These are phyloP conservation scores for Rambutsinella grinnellia DNA, from an alignment of 2,888 invertebrate species.

Conservation along the genomic window DNA sequence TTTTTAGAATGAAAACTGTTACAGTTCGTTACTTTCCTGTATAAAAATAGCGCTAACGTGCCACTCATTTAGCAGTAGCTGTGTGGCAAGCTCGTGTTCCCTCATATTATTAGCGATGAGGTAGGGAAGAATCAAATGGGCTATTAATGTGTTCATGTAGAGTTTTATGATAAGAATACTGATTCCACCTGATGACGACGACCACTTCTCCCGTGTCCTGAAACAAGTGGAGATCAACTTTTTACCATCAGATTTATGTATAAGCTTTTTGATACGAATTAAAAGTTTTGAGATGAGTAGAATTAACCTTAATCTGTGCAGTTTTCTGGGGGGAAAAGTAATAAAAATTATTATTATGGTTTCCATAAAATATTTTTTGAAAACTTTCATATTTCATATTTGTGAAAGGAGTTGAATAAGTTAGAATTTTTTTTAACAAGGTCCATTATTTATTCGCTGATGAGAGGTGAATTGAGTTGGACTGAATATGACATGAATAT, in stretches of 20 bases:
- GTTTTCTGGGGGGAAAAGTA: too few relatives aligned
- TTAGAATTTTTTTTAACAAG: conserved; percentile 27
- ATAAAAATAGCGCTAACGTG: neutral
- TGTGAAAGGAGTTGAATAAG: neutral
- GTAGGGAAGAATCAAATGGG: neutral
- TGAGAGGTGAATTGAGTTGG: neutral
- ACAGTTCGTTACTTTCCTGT: neutral
- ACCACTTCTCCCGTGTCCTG: neutral
- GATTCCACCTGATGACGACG: neutral
- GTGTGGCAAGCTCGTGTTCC: neutral
- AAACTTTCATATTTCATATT: neutral
- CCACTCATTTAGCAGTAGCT: neutral
- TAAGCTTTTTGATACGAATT: too few relatives aligned
- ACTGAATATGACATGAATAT: neutral
- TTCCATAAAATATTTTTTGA: too few relatives aligned
- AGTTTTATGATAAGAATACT: neutral
- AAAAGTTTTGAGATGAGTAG: too few relatives aligned
- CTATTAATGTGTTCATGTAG: neutral
- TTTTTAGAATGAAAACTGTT: too few relatives aligned
- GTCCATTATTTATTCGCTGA: conserved; percentile 24
- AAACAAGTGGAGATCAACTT: too few relatives aligned
- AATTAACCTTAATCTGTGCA: too few relatives aligned
- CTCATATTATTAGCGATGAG: neutral
- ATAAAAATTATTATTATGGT: too few relatives aligned
- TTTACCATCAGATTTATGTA: too few relatives aligned